Evolutionary conservation across 2,797 vertebrate genomes (phyloP).

Genomic region (Pampus argenteus): DNA sequence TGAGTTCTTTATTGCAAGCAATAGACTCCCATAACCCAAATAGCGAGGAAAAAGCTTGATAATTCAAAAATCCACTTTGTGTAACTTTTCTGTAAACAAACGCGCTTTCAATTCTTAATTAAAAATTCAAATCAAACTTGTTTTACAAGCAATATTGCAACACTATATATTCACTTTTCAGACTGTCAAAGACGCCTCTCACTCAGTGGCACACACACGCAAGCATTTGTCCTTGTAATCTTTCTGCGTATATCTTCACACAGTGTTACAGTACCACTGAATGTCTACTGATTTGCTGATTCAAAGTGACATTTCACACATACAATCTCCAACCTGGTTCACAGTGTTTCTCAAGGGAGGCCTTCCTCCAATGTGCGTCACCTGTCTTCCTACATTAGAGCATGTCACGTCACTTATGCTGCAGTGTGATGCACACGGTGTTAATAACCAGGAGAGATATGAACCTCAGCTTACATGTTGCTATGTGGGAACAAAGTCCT

Average conservation of each 20-base stretch:
- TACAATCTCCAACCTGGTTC: conserved; percentile 57
- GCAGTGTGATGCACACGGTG: conserved; percentile 25
- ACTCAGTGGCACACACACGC: conserved; percentile 1
- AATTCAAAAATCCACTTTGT: background rate
- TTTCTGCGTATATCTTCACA: conserved; percentile 2
- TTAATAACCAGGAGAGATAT: conserved; percentile 19
- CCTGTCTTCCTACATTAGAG: conserved; percentile 63
- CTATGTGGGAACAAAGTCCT: background rate
- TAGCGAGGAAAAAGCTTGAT: background rate
- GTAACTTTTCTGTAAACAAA: background rate
- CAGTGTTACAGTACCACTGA: conserved; percentile 11
- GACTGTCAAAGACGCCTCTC: conserved; percentile 10
- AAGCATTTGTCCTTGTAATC: conserved; percentile 27
- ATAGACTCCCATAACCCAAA: background rate
- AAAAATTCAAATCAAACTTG: background rate
- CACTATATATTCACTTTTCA: background rate
- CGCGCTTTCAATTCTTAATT: background rate
- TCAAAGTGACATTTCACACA: conserved; percentile 77
- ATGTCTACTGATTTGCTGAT: conserved; percentile 60
- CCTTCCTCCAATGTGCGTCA: conserved; percentile 52
- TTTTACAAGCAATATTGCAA: background rate
- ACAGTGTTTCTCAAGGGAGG: conserved; percentile 48
- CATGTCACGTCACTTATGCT: conserved; percentile 40
- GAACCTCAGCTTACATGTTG: background rate
- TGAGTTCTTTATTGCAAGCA: background rate